Evolutionary conservation across 1,140 invertebrate species (phyloP), one percentile per base, ranked within the genome.

Genomic region (Drosophila grimshawi): DNA sequence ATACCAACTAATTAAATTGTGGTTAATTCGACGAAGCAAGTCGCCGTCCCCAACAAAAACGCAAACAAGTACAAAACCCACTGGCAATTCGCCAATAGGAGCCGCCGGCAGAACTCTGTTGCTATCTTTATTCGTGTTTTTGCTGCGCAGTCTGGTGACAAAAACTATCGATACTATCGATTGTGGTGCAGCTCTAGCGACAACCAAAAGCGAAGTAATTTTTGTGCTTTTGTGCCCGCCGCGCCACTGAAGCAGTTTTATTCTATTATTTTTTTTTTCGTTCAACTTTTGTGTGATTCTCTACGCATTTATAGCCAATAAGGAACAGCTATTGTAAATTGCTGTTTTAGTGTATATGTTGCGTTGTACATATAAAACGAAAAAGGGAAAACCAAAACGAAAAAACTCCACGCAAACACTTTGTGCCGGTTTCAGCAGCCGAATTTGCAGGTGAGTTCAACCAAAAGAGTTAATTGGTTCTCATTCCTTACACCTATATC

Each of bases 231-330:
- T 62, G 65, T 69, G 65, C 66, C 63, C 71, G 66, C 65, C 65
- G 71, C 71, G 66, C 66, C 70, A 67, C 70, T 74, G 53, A 53
- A 74, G 60, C 72, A 75, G 49, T 63, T 70, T 69, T 70, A 69
- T 69, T 74, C 45, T 74, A 74, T 74, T 69, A 69, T 74, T 75
- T 75, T 74, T 73, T 71, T 75, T 75, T 75, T 69, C 66, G 67
- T 75, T 62, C 60, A 70, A 57, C 60, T 75, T 75, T 75, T 75
- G 66, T 70, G 72, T 70, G 60, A 75, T 55, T 74, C 69, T 51
- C 45, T 75, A 35, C 67, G 72, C 45, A 63, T 69, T 61, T 59
- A 39, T 45, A 71, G 53, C 66, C 52, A 53, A 75, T 33, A 53
- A 48, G 41, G 72, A 65, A 76, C 48, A 71, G 10, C 55, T 52